These are phyloP conservation scores for Caenorhabditis sp. DNA, from an alignment of 2,888 invertebrate species.

Conservation along the genomic window DNA sequence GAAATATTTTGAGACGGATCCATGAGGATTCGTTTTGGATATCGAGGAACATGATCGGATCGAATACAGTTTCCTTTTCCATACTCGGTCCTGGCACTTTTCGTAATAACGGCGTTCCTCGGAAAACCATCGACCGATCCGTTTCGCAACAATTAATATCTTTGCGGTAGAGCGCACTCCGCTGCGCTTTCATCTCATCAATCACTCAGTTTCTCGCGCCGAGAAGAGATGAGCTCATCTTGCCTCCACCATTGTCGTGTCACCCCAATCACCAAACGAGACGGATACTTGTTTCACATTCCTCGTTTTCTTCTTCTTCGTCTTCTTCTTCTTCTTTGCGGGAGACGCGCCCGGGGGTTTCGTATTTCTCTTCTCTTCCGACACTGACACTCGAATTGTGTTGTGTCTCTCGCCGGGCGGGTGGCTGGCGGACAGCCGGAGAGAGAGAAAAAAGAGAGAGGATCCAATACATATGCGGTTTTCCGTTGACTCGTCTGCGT, in stretches of 20 bases:
- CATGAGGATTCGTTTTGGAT: too few relatives aligned
- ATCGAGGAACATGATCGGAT: too few relatives aligned
- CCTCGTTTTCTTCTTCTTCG: conserved; percentile 33
- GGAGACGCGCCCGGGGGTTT: conserved; percentile 37
- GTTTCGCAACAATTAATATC: conserved; percentile 28
- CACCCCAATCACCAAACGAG: conserved; percentile 24
- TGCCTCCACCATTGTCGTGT: background rate
- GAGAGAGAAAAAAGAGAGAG: background rate
- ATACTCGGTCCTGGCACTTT: too few relatives aligned
- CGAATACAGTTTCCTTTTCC: too few relatives aligned
- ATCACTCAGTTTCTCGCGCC: conserved; percentile 52
- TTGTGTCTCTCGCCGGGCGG: conserved; percentile 29
- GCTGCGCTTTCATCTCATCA: conserved; percentile 23
- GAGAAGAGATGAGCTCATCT: conserved; percentile 41
- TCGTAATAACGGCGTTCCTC: too few relatives aligned
- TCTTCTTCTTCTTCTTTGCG: conserved; percentile 26
- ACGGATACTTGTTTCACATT: conserved; percentile 59
- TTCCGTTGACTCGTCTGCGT: conserved; percentile 50
- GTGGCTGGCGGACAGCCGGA: conserved; percentile 31
- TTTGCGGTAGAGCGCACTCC: conserved; percentile 28
- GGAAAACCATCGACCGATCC: background rate
- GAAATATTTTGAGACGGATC: too few relatives aligned
- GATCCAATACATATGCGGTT: conserved; percentile 63
- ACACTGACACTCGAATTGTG: conserved; percentile 36
- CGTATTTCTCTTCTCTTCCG: conserved; percentile 48